These are phyloP conservation scores for Myathropa florea DNA, from an alignment of 2,888 invertebrate species.

Conservation along the genomic window DNA sequence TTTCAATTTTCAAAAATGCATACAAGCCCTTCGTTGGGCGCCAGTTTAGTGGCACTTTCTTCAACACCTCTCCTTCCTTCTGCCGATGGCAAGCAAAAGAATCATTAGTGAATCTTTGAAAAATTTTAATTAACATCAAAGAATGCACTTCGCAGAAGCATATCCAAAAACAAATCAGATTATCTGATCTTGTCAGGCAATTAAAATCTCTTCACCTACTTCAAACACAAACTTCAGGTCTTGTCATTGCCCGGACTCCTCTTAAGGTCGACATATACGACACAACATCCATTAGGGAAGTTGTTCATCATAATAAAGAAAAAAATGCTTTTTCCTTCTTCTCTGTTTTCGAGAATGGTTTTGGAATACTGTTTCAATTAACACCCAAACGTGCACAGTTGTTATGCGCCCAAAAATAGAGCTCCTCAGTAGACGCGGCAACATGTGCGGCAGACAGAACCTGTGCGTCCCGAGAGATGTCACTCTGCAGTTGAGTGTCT, in stretches of 20 bases:
- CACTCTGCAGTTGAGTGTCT: constrained; percentile 36
- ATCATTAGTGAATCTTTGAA: constrained; percentile 24
- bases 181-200: constrained; percentile 47
- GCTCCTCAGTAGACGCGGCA: not conserved
- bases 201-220: constrained; percentile 64
- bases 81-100: too few species aligned
- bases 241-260: not conserved
- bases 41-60: not conserved
- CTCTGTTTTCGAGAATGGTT: constrained; percentile 1
- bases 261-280: constrained; percentile 13
- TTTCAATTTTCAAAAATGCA: too few species aligned
- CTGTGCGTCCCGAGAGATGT: constrained; percentile 38
- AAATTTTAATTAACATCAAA: constrained; percentile 44
- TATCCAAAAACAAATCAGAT: constrained; percentile 40
- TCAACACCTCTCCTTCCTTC: too few species aligned
- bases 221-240: constrained; percentile 27
- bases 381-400: constrained; percentile 33
- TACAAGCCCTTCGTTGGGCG: not conserved
- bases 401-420: constrained; percentile 46
- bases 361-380: constrained; percentile 50
- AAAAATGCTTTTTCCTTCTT: not conserved
- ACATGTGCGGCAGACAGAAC: constrained; percentile 22
- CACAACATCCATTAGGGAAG: constrained; percentile 49
- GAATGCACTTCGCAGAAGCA: constrained; percentile 18
- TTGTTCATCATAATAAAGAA: constrained; percentile 62